These are phyloP conservation scores for Tipula lateralis DNA, from an alignment of 2,888 invertebrate species.

Conservation along the genomic window DNA sequence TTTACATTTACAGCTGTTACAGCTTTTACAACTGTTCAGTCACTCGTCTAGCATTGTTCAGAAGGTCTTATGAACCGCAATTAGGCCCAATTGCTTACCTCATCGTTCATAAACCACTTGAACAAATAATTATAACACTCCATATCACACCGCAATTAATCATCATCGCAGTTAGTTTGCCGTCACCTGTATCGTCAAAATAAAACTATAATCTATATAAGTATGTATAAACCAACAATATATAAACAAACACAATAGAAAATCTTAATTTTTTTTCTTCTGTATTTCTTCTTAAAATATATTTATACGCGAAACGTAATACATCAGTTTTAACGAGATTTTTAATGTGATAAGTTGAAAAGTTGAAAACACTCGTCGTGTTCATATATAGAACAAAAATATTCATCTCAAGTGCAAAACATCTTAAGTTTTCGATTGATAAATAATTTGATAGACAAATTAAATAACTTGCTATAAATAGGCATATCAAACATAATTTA, in stretches of 20 bases:
- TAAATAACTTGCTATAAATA: neutral
- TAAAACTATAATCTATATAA: neutral
- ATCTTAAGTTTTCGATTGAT: neutral
- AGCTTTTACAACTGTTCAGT: too few species aligned
- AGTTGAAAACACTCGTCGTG: neutral
- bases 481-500: neutral
- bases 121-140: too few species aligned
- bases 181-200: neutral
- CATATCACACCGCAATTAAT: neutral
- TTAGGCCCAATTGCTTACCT: too few species aligned
- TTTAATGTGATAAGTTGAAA: constrained; percentile 24
- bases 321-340: constrained; percentile 19
- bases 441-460: neutral
- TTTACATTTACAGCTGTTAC: too few species aligned
- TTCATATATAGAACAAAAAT: neutral
- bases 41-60: too few species aligned
- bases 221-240: neutral
- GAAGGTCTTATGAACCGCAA: too few species aligned
- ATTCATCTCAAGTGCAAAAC: neutral
- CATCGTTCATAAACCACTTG: too few species aligned
- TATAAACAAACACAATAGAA: neutral
- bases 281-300: neutral
- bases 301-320: constrained; percentile 6
- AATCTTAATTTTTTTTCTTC: neutral
- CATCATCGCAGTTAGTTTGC: neutral